Evolutionary conservation across 2,113 vertebrate species (phyloP), one percentile per base, ranked within the genome.

Genomic region (Orthochromis malagaraziensis): DNA sequence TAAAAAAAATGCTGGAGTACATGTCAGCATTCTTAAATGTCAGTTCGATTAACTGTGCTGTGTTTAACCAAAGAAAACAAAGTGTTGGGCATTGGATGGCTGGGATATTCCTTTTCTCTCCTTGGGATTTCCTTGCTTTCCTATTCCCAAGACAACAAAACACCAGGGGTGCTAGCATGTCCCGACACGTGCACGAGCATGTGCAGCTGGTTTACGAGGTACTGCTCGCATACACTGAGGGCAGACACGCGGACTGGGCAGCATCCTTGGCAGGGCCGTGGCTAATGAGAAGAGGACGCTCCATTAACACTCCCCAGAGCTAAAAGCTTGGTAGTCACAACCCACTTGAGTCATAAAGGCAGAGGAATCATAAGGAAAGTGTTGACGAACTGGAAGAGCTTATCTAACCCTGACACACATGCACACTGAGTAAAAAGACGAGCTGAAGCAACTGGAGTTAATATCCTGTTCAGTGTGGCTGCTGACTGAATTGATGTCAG

Each of bases 231-330:
- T 87, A 65, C 29, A 26, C 86, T 9, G 57, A 85, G 38, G 84
- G 88, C 87, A 80, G 82, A 83, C 81, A 31, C 3, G 16, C 9
- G 5, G 58, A 68, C 65, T 63, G 21, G 54, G 86, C 85, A 80
- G 84, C 77, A 79, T 92, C 84, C 87, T 70, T 81, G 88, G 90
- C 85, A 86, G 33, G 82, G 68, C 83, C 31, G 47, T 91, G 53
- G 77, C 83, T 92, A 95, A 94, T 92, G 82, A 89, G 87, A 84
- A 89, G 82, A 88, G 85, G 87, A 95, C 87, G 89, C 87, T 89
- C 82, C 87, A 89, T 93, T 90, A 90, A 83, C 55, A 70, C 24
- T 81, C 88, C 92, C 84, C 10, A 14, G 51, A 86, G 94, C 90
- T 79, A 75, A 86, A 84, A 88, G 88, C 85, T 82, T 82, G 26